A percentile compares a stretch with the other conserved stretches of the same genome.
phyloP scores from a whole-genome alignment of 1,140 invertebrate species.

The Ceratina japonica region DNA sequence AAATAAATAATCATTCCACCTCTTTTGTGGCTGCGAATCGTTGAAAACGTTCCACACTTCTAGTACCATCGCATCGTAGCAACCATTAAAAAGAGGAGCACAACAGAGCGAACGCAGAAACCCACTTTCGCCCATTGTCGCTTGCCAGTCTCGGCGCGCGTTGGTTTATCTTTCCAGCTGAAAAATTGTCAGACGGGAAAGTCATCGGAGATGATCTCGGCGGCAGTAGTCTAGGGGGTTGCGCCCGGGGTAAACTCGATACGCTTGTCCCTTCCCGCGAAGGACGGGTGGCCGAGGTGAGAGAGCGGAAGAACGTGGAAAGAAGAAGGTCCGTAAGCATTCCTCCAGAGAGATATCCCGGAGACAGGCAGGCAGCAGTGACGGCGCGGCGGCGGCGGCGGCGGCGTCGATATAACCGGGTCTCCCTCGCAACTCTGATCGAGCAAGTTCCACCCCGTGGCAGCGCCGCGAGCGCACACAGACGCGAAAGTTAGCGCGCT shows the following conservation, averaged over 20 bases:
- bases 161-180: conserved; percentile 36
- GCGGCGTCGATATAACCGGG: conserved; percentile 48
- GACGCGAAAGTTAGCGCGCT: conserved; percentile 55
- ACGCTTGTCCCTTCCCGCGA: background rate
- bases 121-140: conserved; percentile 26
- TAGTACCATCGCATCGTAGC: background rate
- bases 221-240: background rate
- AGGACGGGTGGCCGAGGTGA: background rate
- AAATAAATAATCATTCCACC: background rate
- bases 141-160: background rate
- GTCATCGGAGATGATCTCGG: conserved; percentile 25
- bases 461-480: conserved; percentile 57
- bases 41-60: background rate
- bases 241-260: conserved; percentile 5
- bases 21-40: background rate
- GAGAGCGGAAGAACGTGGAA: background rate
- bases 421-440: conserved; percentile 72
- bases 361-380: conserved; percentile 22
- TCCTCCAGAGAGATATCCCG: conserved; percentile 48
- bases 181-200: conserved; percentile 34
- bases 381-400: too few species aligned
- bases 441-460: conserved; percentile 70
- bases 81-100: background rate
- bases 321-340: conserved; percentile 26
- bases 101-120: background rate